Base-by-base conservation (phyloP, 2,113 vertebrate species). In the Clarias macrocephalus region DNA sequence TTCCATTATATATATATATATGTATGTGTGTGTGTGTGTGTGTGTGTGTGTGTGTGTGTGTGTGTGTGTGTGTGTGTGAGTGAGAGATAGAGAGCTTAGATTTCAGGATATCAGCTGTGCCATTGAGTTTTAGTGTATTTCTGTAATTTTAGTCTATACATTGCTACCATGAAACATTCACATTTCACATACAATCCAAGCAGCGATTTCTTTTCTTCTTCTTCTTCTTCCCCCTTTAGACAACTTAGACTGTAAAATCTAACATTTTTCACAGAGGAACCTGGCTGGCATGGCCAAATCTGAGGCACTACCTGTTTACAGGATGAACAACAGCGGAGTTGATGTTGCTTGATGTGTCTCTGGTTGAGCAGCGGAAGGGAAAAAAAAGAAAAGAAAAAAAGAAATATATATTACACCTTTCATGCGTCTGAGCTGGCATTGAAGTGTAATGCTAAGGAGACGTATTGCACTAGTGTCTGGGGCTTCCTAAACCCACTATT, bases 391-490 rank as follows among this genome's bases (percentile, higher is more conserved):
- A n/a, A n/a, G n/a, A n/a, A n/a, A n/a, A n/a, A n/a, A n/a, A n/a
- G 25, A 11, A 23, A 42, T 21, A 11, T 70, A 82, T 13, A 33
- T 68, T 73, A 80, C 63, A 79, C 77, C 94, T 93, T 93, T 91
- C 91, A 90, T 86, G 91, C 91, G 89, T 92, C 90, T 84, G 25
- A 87, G 62, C 92, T 93, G 93, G 90, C 94, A 85, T 80, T 73
- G 48, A 89, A 84, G 84, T 84, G 62, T 86, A 68, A 86, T 73
- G 65, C 48, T 83, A 81, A 85, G 68, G 68, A 85, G 48, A 88
- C 65, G 66, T 90, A 91, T 90, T 91, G 91, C 90, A 91, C 91
- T 89, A 85, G 86, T 88, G 87, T 87, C 87, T 84, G 88, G 85
- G 85, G 80, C n/a, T 63, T 81, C 23, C 48, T n/a, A 70, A 89